Conservation (phyloP, 2,113 vertebrate species). For the Cichladusa arquata region DNA sequence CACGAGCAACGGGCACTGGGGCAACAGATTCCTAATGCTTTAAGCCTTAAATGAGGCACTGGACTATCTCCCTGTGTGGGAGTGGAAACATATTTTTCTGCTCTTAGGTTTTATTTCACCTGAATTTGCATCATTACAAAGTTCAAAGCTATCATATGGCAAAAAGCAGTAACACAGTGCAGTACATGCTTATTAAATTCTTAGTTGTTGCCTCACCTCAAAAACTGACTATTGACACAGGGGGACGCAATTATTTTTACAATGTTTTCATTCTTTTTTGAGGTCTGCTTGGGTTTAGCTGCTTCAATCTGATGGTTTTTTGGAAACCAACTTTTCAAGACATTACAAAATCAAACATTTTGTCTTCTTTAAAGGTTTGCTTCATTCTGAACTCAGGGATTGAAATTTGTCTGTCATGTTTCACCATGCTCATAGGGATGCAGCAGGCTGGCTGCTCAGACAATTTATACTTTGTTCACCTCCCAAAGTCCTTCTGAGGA, state of each 20-base stretch:
- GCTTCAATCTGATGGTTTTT: not conserved
- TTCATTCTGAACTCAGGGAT: not conserved
- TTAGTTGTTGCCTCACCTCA: not conserved
- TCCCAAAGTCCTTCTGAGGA: not conserved
- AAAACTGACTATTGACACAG: not conserved
- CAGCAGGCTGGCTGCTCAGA: not conserved
- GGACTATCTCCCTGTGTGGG: not conserved
- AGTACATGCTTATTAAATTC: not conserved
- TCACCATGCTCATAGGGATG: rapidly evolving
- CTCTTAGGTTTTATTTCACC: not conserved
- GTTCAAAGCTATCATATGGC: not conserved
- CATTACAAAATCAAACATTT: not conserved
- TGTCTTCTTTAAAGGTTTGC: not conserved
- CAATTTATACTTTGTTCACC: not conserved
- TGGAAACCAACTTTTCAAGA: constrained; percentile 1
- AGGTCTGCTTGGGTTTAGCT: constrained; percentile 16
- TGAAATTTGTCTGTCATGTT: not conserved
- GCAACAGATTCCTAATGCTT: not conserved
- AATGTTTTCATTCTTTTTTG: not conserved
- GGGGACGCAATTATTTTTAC: not conserved
- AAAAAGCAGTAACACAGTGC: not conserved
- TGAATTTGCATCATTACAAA: not conserved
- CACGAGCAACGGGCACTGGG: rapidly evolving
- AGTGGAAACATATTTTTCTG: not conserved
- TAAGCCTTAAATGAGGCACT: not conserved